These are phyloP conservation scores for Heteractis magnifica DNA, from an alignment of 92 coral and sea anemone species.

Conservation along the genomic window DNA sequence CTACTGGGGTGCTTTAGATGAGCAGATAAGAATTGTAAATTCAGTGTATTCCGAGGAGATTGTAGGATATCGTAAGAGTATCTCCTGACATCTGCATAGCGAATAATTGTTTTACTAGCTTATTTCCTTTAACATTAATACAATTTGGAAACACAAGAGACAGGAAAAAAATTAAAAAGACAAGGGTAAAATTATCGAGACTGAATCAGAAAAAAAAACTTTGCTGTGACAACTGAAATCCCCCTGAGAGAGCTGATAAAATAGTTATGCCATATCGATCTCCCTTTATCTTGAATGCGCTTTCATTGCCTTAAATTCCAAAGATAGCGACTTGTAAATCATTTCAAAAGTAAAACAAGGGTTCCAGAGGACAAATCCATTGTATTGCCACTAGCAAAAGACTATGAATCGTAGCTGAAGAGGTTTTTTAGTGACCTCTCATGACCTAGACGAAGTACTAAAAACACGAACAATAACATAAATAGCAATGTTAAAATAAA, in stretches of 20 bases:
- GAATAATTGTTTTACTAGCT: no score
- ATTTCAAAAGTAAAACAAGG: neutral
- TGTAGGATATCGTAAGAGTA: no score
- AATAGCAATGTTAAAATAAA: neutral
- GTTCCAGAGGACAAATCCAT: neutral
- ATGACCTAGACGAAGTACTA: neutral
- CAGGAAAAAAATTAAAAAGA: neutral
- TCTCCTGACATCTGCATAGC: no score
- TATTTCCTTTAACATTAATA: no score
- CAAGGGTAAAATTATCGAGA: neutral
- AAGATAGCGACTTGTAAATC: conserved; percentile 1
- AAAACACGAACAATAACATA: conserved; percentile 1
- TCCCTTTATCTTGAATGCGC: neutral
- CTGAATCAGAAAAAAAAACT: neutral
- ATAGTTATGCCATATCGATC: neutral
- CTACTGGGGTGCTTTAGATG: neutral
- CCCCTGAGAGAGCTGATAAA: conserved; percentile 1
- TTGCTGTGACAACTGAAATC: neutral
- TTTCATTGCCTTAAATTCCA: neutral
- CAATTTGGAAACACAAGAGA: neutral
- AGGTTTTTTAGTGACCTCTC: neutral
- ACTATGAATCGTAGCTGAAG: neutral
- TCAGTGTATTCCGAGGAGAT: neutral
- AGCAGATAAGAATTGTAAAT: neutral
- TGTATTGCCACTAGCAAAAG: neutral